Base-by-base conservation (phyloP, 2,797 vertebrate species). In the Streptopelia turtur region DNA sequence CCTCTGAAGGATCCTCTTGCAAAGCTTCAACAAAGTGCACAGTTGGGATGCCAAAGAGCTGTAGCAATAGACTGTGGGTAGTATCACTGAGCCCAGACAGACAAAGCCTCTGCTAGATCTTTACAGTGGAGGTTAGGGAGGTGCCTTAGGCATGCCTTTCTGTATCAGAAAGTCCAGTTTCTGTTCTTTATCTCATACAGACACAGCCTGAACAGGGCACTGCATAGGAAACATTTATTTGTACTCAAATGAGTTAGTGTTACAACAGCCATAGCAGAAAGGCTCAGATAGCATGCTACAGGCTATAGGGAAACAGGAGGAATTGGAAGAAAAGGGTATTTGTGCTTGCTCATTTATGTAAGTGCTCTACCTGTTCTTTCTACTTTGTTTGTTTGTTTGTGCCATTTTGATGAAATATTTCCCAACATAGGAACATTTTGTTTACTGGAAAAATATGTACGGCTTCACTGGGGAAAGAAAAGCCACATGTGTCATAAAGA, bases 321-420 rank as follows among this genome's bases (percentile, higher is more conserved):
- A 66, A 22, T 16, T 91, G 35, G 74, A 75, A 84, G 39, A 63
- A 59, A 63, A 77, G 11, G 28, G 33, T 88, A 14, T 75, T 87
- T 79, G 66, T 89, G n/a, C 27, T 75, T 82, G 47, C 22, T 85
- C 1, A 0, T 59, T 61, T 37, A 33, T 78, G 33, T 66, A 75
- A 93, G 56, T 47, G 77, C 89, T 81, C 50, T 94, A 5, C 68
- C 52, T 71, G 35, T 90, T 81, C 64, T 79, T 90, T 90, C 78
- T 87, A 10, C 39, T 92, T 85, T 55, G 0, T 63, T 83, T 68
- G 28, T 87, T 55, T 50, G 37, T 79, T 90, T 87, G 28, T 76
- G 90, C n/a, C 37, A 14, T 89, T 93, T 83, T 64, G 57, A 7
- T 72, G 18, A 56, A 71, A 4, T 83, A 43, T 80, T 88, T 93